Base-by-base conservation (phyloP, 2,113 vertebrate species). In the Anarrhichthys ocellatus region DNA sequence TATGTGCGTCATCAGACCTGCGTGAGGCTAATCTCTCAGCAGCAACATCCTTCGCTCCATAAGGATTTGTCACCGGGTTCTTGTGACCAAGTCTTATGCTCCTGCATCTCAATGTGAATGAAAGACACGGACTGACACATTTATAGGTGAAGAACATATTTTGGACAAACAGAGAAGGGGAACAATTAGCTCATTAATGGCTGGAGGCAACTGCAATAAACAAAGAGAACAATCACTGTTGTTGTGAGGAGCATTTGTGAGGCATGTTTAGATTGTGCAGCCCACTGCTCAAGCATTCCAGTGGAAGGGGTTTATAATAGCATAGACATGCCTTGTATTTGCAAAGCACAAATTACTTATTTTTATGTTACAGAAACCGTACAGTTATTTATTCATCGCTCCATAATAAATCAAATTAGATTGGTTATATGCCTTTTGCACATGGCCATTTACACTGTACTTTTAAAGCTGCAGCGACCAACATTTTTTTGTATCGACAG, bases 1-100 rank as follows among this genome's bases (percentile, higher is more conserved):
- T 38, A 72, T 68, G 89, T 93, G 92, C 91, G 92, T 93, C 93
- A 93, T 83, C 74, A 68, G 77, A 83, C 32, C 69, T 64, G 83
- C 42, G 52, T 69, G 86, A 82, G 79, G 50, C 72, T 67, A 80
- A 77, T 79, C 81, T 79, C 32, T 70, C 74, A 85, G 82, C 82
- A 82, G 72, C n/a, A 84, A 11, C 77, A 75, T 74, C 65, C 34
- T 34, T 8, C 10, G 38, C 24, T 76, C 67, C 15, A 6, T 80
- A 84, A 75, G 73, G 69, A 74, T 66, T 38, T 77, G 79, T 86
- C 82, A 67, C 32, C 2, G 65, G 56, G 11, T 42, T 75, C 63
- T 65, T 76, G 59, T 54, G 64, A 66, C 58, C 64, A 6, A 85
- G 42, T 42, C 42, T 32, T 50, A 80, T 42, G 46, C 50, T 72